Evolutionary conservation across 2,888 invertebrate genomes (phyloP).

Genomic region (Neoaliturus tenellus): DNA sequence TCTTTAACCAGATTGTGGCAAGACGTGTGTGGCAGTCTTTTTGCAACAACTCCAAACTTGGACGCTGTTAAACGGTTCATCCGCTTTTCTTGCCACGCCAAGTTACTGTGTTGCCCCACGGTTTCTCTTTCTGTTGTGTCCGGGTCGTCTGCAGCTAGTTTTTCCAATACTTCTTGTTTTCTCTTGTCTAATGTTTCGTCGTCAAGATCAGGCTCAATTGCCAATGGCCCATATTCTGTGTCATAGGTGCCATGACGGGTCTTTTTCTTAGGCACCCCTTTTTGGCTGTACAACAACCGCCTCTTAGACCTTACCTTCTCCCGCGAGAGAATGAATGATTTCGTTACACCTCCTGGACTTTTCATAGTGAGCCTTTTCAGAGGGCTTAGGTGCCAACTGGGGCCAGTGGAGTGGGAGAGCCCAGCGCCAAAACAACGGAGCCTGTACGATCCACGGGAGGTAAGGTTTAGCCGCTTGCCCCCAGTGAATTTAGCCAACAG

Average conservation of each 20-base stretch:
- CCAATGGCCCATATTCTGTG: slow-evolving; percentile 18
- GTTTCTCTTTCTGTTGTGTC: background rate
- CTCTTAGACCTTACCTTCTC: background rate
- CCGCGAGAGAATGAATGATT: background rate
- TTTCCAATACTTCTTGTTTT: no score
- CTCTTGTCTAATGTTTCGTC: no score
- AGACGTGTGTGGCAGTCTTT: slow-evolving; percentile 7
- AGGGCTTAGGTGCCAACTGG: slow-evolving; percentile 28
- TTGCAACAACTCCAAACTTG: slow-evolving; percentile 36
- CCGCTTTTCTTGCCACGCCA: slow-evolving; percentile 1
- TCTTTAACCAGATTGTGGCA: slow-evolving; percentile 43
- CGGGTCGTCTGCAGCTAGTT: background rate
- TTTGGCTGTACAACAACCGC: background rate
- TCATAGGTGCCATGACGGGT: background rate
- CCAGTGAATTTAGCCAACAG: slow-evolving; percentile 68
- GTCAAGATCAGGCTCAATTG: background rate
- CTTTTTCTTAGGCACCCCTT: background rate
- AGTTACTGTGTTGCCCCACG: background rate
- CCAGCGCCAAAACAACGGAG: slow-evolving; percentile 68
- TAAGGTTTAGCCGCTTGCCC: slow-evolving; percentile 69
- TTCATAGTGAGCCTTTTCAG: background rate
- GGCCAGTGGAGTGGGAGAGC: slow-evolving; percentile 68
- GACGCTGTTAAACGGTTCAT: slow-evolving; percentile 39
- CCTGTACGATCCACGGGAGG: slow-evolving; percentile 67
- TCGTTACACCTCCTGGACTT: slow-evolving; percentile 36